A percentile compares a stretch with the other conserved stretches of the same genome.
These are phyloP conservation scores for Coremacera marginata DNA, from an alignment of 2,888 invertebrate species.

Conservation along the genomic window DNA sequence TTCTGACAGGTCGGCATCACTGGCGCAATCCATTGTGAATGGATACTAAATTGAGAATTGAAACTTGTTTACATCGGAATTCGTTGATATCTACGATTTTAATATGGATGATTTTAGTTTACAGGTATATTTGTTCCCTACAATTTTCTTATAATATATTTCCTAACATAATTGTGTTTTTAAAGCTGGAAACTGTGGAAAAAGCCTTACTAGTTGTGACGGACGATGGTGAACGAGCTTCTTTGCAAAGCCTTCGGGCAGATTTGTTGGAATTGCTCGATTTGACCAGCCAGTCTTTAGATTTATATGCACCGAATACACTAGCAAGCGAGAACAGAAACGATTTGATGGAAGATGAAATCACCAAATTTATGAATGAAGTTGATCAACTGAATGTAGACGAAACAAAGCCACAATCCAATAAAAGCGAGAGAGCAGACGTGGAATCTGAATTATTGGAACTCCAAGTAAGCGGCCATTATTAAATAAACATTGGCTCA, in stretches of 20 bases:
- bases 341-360: constrained; percentile 57
- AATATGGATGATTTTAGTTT: background rate
- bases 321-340: background rate
- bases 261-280: constrained; percentile 78
- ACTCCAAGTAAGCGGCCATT: background rate
- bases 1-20: no score
- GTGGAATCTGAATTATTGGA: background rate
- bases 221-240: constrained; percentile 71
- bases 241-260: constrained; percentile 73
- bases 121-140: background rate
- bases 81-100: no score
- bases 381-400: constrained; percentile 55
- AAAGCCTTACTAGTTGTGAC: constrained; percentile 72
- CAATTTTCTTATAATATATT: background rate
- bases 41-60: no score
- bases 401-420: background rate
- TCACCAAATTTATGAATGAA: constrained; percentile 62
- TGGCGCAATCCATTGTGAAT: no score
- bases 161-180: background rate
- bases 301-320: background rate
- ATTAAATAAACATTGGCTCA: no score
- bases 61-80: background rate
- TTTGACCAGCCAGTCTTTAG: constrained; percentile 75
- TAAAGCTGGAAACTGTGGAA: constrained; percentile 75
- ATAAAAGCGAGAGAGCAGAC: background rate